Evolutionary conservation across 2,113 vertebrate species (phyloP).

Genomic region (Ctenodactylus gundi): DNA sequence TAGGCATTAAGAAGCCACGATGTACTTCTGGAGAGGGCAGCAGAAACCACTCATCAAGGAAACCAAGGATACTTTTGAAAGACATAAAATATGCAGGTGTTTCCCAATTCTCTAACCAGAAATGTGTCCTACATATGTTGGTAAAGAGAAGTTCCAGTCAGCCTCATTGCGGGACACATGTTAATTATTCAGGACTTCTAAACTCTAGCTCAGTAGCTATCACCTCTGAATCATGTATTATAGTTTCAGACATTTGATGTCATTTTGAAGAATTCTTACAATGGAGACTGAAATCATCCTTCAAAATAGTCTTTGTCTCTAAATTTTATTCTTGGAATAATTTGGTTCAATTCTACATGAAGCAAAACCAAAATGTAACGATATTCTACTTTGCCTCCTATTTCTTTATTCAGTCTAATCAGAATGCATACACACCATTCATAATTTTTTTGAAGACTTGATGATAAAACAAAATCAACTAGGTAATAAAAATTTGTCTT

Average conservation of each 20-base stretch:
- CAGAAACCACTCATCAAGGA: background rate
- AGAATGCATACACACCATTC: background rate
- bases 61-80: background rate
- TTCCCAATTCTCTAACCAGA: background rate
- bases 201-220: background rate
- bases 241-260: background rate
- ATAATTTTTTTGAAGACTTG: background rate
- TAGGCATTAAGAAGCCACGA: background rate
- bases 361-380: background rate
- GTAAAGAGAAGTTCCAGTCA: background rate
- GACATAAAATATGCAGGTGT: background rate
- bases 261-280: background rate
- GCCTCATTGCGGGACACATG: background rate
- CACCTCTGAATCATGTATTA: background rate
- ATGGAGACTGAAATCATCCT: fast-evolving
- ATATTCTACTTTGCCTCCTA: background rate
- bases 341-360: background rate
- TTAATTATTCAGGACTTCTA: background rate
- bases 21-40: background rate
- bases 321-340: background rate
- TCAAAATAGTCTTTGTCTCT: background rate
- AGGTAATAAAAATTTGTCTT: background rate
- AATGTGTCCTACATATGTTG: background rate
- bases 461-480: background rate
- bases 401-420: background rate